Evolutionary conservation across 1,140 invertebrate species (phyloP).

Genomic region (Calliopsis andreniformis): DNA sequence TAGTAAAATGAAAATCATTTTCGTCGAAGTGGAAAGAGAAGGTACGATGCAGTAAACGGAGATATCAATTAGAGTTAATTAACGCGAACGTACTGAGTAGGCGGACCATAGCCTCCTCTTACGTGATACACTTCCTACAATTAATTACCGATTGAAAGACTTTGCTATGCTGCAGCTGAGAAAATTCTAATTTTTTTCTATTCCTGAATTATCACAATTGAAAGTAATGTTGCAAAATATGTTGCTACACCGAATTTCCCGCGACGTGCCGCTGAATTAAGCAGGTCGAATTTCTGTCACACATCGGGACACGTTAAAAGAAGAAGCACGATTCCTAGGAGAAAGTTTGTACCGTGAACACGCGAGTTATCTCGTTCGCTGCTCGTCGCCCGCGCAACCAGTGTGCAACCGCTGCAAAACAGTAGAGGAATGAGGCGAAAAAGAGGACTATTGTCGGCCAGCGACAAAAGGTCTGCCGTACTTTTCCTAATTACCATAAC

Average conservation of each 20-base stretch:
- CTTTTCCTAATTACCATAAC: slow-evolving; percentile 43
- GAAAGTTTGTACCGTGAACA: slow-evolving; percentile 15
- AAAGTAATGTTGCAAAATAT: too few relatives aligned
- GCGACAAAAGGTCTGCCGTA: neutral
- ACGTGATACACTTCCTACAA: neutral
- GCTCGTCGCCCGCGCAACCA: slow-evolving; percentile 13
- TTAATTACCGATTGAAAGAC: neutral
- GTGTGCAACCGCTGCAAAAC: slow-evolving; percentile 4
- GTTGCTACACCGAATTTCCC: slow-evolving; percentile 5
- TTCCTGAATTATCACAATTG: too few relatives aligned
- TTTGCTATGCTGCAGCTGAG: neutral
- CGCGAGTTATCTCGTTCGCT: neutral
- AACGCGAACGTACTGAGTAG: neutral
- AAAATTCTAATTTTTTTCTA: too few relatives aligned
- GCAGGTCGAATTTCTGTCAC: slow-evolving; percentile 7
- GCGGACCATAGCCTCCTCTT: neutral
- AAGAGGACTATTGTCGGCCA: slow-evolving; percentile 1
- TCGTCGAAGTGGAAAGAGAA: neutral
- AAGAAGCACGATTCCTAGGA: slow-evolving; percentile 16
- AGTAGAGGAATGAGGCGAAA: neutral
- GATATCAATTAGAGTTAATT: slow-evolving; percentile 21
- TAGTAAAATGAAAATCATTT: slow-evolving; percentile 25
- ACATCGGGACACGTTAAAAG: slow-evolving; percentile 28
- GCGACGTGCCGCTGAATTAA: slow-evolving; percentile 37
- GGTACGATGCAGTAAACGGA: neutral